Evolutionary conservation across 92 coral and sea anemone species (phyloP).

Genomic region (Pocillopora grandis): DNA sequence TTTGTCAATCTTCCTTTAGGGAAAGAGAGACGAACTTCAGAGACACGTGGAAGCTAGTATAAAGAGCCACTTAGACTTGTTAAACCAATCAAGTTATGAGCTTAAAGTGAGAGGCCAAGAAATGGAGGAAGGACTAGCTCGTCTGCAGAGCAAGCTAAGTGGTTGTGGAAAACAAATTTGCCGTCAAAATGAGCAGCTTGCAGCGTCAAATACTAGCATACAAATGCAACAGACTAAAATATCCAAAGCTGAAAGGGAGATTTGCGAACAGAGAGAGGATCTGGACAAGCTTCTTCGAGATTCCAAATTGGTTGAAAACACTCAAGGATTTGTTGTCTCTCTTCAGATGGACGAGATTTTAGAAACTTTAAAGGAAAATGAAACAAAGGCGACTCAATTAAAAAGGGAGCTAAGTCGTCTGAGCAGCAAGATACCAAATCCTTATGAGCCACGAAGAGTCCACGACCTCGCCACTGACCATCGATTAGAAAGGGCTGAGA

Average conservation of each 20-base stretch:
- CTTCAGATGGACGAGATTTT: conserved; percentile 49
- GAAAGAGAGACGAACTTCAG: conserved; percentile 42
- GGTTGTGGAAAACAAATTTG: conserved; percentile 21
- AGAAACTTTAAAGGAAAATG: conserved; percentile 30
- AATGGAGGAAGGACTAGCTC: conserved; percentile 1
- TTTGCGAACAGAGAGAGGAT: conserved; percentile 21
- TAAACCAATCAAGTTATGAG: conserved; percentile 19
- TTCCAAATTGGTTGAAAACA: neutral
- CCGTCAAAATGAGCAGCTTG: conserved; percentile 55
- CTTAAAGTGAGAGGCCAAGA: neutral
- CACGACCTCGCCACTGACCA: conserved; percentile 18
- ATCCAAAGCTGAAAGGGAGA: conserved; percentile 20
- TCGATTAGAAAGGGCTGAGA: conserved; percentile 59
- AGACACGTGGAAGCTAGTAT: conserved; percentile 33
- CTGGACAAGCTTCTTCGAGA: conserved; percentile 21
- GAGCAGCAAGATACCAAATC: neutral
- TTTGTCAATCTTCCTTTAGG: conserved; percentile 27
- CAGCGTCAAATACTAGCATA: conserved; percentile 39
- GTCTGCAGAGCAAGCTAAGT: conserved; percentile 12
- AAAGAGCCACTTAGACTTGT: conserved; percentile 38
- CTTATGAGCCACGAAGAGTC: neutral
- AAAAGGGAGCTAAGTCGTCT: conserved; percentile 35
- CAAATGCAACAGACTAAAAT: conserved; percentile 50
- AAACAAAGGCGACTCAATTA: neutral
- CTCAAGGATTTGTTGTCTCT: neutral